A percentile compares a stretch with the other conserved stretches of the same genome.
Evolutionary conservation across 1,140 invertebrate genomes (phyloP).

Genomic region (Ostrea edulis): DNA sequence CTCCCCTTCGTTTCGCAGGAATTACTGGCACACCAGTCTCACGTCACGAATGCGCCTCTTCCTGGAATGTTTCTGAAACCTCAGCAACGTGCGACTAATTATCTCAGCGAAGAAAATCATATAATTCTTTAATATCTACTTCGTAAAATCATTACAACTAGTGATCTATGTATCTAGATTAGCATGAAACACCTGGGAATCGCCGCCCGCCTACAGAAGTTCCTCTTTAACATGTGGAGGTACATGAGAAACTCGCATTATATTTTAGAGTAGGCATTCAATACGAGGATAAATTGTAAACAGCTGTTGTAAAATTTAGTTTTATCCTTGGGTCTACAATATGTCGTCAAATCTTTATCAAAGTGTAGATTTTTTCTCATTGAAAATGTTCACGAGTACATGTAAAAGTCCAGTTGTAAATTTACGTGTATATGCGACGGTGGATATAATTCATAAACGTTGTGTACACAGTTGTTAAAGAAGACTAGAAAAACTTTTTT

Average conservation of each 20-base stretch:
- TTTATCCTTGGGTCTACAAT: neutral
- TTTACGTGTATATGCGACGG: too few relatives aligned
- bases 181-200: conserved; percentile 24
- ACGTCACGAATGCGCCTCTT: neutral
- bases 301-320: neutral
- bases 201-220: conserved; percentile 10
- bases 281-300: neutral
- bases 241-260: conserved; percentile 5
- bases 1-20: neutral
- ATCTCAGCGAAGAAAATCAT: conserved; percentile 24
- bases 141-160: conserved; percentile 30
- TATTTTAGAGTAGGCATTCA: neutral
- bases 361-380: too few relatives aligned
- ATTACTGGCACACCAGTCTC: neutral
- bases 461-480: too few relatives aligned
- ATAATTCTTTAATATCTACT: conserved; percentile 38
- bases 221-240: conserved; percentile 25
- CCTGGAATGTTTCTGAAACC: conserved; percentile 8
- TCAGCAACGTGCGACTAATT: conserved; percentile 31
- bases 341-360: neutral
- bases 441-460: too few relatives aligned
- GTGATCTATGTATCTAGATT: conserved; percentile 22
- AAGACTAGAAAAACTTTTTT: too few relatives aligned
- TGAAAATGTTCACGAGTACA: too few relatives aligned
- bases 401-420: too few relatives aligned